Evolutionary conservation across 2,797 vertebrate species (phyloP).

Genomic region (Mus minutoides): DNA sequence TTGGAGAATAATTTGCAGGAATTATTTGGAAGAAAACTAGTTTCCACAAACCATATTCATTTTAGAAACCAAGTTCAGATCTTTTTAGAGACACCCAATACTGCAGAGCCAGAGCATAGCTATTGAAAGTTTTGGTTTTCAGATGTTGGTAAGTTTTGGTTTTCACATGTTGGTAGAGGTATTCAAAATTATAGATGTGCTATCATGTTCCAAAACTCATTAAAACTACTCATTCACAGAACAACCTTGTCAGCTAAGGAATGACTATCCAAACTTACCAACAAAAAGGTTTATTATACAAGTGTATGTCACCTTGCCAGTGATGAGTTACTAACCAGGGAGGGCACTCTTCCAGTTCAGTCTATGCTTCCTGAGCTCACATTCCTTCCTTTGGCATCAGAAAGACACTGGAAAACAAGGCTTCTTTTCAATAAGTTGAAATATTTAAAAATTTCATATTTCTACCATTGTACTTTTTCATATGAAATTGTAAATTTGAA

Average conservation of each 20-base stretch:
- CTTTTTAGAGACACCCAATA: neutral
- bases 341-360: neutral
- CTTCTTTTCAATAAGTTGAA: neutral
- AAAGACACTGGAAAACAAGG: neutral
- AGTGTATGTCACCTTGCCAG: neutral
- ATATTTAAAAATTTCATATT: neutral
- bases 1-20: neutral
- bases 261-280: constrained; percentile 30
- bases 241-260: neutral
- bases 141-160: constrained; percentile 24
- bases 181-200: neutral
- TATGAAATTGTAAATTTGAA: constrained; percentile 10
- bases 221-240: neutral
- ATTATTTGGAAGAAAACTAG: constrained; percentile 1
- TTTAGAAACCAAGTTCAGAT: neutral
- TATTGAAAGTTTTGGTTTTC: constrained; percentile 28
- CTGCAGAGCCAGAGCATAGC: neutral
- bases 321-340: constrained; percentile 13
- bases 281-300: constrained; percentile 11
- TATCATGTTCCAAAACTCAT: neutral
- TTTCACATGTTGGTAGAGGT: constrained; percentile 24
- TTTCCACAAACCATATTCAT: neutral
- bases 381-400: neutral
- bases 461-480: neutral
- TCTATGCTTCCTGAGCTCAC: neutral